Evolutionary conservation across 1,140 invertebrate species (phyloP), one percentile per base, ranked within the genome.

Genomic region (Zeugodacus cucurbitae): DNA sequence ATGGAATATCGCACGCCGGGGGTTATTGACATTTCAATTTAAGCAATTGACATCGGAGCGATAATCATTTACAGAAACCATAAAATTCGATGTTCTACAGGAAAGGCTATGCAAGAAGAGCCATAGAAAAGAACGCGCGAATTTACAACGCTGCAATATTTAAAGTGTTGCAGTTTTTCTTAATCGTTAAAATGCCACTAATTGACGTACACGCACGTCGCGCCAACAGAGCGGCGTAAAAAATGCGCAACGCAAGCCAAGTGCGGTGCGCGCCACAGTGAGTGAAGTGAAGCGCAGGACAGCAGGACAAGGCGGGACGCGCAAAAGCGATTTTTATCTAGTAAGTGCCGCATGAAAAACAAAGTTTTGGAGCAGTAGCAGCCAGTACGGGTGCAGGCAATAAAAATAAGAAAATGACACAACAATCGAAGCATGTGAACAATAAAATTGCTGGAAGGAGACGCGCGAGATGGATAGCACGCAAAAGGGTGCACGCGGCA

Each of bases 1-100:
- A n/a, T 44, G 37, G 37, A 41, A 41, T 41, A 41, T 41, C 29
- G 37, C 70, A 37, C 37, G 37, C 37, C 7, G 20, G 44, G 37
- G 82, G 82, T 54, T 86, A 86, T 86, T 86, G 82, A 86, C 82
- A 86, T 86, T 58, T 54, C 82, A 86, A 86, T 86, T 86, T 86
- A 54, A 54, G 22, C 82, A 86, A 86, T 58, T 86, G 82, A 54
- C 82, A 86, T 86, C 44, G 70, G 29, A 74, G 70, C 70, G 70
- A 74, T 74, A 74, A 74, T 74, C 70, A 74, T 74, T 74, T 74
- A 74, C 70, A 74, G 70, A 74, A 74, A 74, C 32, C n/a, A 74
- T 74, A 74, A 74, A 74, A 74, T 41, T 41, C 70, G 34, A 74
- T 5, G 70, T 74, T 41, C 6, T 44, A 29, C 20, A 67, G 64